These are phyloP conservation scores for Echinops telfairi DNA, from an alignment of 2,113 vertebrate species.

Conservation along the genomic window DNA sequence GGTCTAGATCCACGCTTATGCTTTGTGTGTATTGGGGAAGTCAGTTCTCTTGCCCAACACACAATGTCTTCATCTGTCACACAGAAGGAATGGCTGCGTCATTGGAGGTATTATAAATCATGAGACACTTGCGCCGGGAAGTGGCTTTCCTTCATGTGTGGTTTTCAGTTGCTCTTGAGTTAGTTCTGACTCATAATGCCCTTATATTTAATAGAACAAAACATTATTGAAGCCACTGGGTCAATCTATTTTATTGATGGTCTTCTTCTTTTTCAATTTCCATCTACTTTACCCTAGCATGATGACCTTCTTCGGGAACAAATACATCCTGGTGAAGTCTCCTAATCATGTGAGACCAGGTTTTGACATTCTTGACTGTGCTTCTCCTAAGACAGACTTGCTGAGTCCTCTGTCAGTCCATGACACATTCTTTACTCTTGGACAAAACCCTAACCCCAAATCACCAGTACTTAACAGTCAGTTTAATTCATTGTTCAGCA, in stretches of 20 bases:
- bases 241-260: background rate
- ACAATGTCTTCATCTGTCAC: background rate
- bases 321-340: too few relatives aligned
- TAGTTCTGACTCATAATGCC: too few relatives aligned
- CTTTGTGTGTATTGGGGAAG: background rate
- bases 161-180: too few relatives aligned
- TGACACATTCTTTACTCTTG: background rate
- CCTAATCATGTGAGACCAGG: too few relatives aligned
- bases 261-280: too few relatives aligned
- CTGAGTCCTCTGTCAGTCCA: background rate
- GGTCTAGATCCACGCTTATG: background rate
- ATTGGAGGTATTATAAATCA: background rate
- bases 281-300: background rate
- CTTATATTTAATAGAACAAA: too few relatives aligned
- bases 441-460: background rate
- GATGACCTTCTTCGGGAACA: background rate
- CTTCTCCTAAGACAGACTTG: background rate
- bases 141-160: background rate
- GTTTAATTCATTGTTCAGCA: background rate
- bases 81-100: too few relatives aligned
- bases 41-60: background rate
- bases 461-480: background rate
- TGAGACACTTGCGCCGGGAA: background rate
- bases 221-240: background rate
- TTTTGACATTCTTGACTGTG: background rate